phyloP scores from a whole-genome alignment of 2,797 vertebrate genomes.

The Myiotriccus ornatus region DNA sequence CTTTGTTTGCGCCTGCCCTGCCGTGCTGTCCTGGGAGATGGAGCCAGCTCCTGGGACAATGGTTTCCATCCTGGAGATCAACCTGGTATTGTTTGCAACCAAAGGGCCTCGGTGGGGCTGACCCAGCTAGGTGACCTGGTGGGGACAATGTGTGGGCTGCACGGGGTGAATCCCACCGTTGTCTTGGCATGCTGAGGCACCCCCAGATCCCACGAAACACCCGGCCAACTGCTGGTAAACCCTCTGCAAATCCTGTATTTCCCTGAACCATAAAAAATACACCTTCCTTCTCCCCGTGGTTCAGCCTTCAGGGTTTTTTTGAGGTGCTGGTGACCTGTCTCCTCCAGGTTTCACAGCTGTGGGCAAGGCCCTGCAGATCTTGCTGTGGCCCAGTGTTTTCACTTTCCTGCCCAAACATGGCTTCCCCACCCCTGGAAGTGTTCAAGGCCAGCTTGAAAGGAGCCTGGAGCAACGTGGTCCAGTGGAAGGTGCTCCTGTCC shows the following conservation, averaged over 20 bases:
- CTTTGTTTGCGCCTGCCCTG: slow-evolving; percentile 69
- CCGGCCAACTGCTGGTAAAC: background rate
- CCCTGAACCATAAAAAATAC: background rate
- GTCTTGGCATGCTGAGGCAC: background rate
- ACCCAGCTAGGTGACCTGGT: slow-evolving; percentile 22
- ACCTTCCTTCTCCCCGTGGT: background rate
- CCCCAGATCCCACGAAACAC: background rate
- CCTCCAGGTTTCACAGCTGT: background rate
- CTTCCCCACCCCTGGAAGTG: background rate
- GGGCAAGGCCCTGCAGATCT: accelerated
- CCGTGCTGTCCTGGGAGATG: slow-evolving; percentile 50
- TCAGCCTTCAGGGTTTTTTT: background rate
- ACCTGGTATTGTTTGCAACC: slow-evolving; percentile 24
- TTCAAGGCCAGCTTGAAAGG: background rate
- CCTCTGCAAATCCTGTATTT: background rate
- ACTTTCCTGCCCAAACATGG: background rate
- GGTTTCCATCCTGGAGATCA: background rate
- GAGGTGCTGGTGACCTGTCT: background rate
- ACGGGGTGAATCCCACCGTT: background rate
- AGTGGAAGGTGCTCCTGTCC: background rate
- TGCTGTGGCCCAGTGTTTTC: background rate
- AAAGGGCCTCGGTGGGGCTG: background rate
- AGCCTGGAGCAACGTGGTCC: no score
- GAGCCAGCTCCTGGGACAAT: slow-evolving; percentile 61
- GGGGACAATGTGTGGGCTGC: slow-evolving; percentile 35